Evolutionary conservation across 2,888 invertebrate genomes (phyloP).

Genomic region (Epirrhoe tristata): DNA sequence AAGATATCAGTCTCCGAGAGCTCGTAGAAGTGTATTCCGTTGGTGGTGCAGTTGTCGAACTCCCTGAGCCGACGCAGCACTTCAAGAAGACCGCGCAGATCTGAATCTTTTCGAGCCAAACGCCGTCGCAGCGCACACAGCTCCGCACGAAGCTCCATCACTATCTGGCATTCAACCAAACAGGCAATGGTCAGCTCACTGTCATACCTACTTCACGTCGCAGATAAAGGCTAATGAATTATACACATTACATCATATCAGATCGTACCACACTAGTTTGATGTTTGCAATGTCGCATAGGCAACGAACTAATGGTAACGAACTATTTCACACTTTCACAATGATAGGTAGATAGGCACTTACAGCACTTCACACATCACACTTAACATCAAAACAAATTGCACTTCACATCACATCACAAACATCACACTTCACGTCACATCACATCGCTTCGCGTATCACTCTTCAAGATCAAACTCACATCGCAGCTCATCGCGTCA

Average conservation of each 20-base stretch:
- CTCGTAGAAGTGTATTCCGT: constrained; percentile 83
- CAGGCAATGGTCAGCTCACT: no score
- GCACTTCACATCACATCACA: neutral
- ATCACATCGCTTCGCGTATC: neutral
- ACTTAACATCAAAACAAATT: no score
- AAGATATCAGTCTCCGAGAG: constrained; percentile 79
- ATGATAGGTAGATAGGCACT: neutral
- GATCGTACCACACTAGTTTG: neutral
- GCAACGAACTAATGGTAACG: no score
- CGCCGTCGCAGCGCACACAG: constrained; percentile 67
- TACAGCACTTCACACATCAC: neutral
- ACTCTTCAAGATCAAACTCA: neutral
- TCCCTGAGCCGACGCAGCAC: constrained; percentile 80
- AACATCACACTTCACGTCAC: neutral
- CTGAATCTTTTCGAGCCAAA: constrained; percentile 77
- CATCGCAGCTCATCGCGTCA: neutral
- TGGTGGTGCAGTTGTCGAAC: constrained; percentile 78
- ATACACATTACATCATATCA: neutral
- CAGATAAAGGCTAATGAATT: no score
- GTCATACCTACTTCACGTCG: no score
- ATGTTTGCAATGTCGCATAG: neutral
- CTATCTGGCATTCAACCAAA: constrained; percentile 17
- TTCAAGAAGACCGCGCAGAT: constrained; percentile 82
- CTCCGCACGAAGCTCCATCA: constrained; percentile 66
- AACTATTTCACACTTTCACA: no score